Evolutionary conservation across 1,140 invertebrate genomes (phyloP), one percentile per base, ranked within the genome.

Genomic region (Hyles euphorbiae): DNA sequence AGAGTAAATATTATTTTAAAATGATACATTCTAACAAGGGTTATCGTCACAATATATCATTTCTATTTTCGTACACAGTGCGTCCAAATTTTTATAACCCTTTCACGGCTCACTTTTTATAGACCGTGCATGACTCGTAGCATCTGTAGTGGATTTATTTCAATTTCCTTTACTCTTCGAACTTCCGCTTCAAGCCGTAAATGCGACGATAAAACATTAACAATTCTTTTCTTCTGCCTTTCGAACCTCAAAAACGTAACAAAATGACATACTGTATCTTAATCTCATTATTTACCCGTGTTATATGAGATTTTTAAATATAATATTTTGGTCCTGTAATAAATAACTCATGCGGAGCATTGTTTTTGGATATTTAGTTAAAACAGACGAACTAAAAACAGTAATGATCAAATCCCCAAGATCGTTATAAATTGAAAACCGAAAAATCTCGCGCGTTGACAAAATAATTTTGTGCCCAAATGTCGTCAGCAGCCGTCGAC

Each of bases 111-210:
- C 45, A 69, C 68, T 78, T 82, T 83, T 87, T 78, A 84, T 74
- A 65, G 72, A 61, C 62, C 74, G 80, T 76, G 71, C 83, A 80
- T 83, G 83, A 87, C 74, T 83, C 53, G 68, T 46, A 76, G 77
- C 81, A 81, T 84, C 81, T 83, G 80, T 74, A 76, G 81, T 82
- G 73, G 77, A 83, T 84, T 82, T 84, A 82, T 84, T 78, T 79
- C 81, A 76, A 84, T 84, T 83, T 83, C 83, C 80, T 81, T 77
- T 73, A 77, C 79, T 80, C 72, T 78, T 78, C 68, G 63, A 70
- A 80, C 80, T 83, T 86, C 78, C 81, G 81, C 78, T 76, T 75
- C 72, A 74, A 63, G 68, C 67, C 60, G 74, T 81, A 80, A 81
- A 83, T 75, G 77, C 47, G 69, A 70, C 72, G 65, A 78, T 79